A percentile compares a stretch with the other conserved stretches of the same genome.
phyloP scores from a whole-genome alignment of 2,888 invertebrate species.

The Amblyjoppa proteus region DNA sequence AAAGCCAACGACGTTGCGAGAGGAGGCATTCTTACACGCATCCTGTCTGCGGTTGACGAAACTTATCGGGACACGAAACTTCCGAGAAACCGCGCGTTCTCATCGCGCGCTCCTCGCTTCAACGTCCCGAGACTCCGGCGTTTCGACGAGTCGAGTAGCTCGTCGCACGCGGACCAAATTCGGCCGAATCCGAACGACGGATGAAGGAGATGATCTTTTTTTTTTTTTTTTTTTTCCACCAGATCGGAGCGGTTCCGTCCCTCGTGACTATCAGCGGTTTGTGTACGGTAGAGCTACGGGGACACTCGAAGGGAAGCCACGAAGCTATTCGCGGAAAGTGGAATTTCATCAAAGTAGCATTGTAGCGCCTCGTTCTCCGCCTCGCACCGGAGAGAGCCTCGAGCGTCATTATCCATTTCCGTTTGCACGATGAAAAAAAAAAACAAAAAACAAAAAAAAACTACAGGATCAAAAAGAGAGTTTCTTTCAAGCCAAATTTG shows the following conservation, averaged over 20 bases:
- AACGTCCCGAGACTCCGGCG: conserved; percentile 35
- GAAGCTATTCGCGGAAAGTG: conserved; percentile 45
- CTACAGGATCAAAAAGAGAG: not conserved
- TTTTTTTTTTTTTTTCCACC: conserved; percentile 31
- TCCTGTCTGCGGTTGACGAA: conserved; percentile 84
- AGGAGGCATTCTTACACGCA: conserved; percentile 81
- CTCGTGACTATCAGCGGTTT: conserved; percentile 18
- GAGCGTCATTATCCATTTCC: conserved; percentile 38
- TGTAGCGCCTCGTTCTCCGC: conserved; percentile 1
- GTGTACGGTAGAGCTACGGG: not conserved
- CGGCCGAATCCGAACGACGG: conserved; percentile 41
- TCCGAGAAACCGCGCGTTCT: conserved; percentile 77
- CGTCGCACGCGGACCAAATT: conserved; percentile 54
- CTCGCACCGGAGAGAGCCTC: not conserved
- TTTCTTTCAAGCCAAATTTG: not conserved
- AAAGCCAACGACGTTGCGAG: conserved; percentile 51
- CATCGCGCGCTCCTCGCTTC: conserved; percentile 45
- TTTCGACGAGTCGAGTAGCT: conserved; percentile 31
- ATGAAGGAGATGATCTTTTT: conserved; percentile 20
- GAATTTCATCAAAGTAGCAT: conserved; percentile 23
- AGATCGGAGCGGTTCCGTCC: conserved; percentile 13
- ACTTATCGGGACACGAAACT: conserved; percentile 83
- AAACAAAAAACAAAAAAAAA: not conserved
- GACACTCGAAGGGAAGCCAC: conserved; percentile 9
- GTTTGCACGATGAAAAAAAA: not conserved